Evolutionary conservation across 2,797 vertebrate species (phyloP).

Genomic region (Salmo trutta): DNA sequence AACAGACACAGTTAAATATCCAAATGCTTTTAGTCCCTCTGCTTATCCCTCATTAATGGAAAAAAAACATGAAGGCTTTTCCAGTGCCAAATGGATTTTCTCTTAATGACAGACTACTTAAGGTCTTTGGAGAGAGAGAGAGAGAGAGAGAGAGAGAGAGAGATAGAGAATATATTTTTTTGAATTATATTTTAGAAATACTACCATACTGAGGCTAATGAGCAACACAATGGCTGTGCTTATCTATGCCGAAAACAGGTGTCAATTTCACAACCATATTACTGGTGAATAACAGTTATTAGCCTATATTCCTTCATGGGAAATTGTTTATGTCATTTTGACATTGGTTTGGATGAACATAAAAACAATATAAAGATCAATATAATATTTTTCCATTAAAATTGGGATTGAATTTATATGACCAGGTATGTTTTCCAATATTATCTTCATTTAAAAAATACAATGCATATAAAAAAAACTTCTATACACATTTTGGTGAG

Average conservation of each 20-base stretch:
- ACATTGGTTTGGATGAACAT: background rate
- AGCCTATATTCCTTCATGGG: too few relatives aligned
- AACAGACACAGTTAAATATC: constrained; percentile 17
- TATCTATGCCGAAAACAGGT: too few relatives aligned
- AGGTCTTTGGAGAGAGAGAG: background rate
- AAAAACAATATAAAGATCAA: too few relatives aligned
- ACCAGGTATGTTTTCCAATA: background rate
- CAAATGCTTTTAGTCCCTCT: constrained; percentile 39
- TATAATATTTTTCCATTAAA: background rate
- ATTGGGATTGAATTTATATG: background rate
- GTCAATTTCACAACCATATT: too few relatives aligned
- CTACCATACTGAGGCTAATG: too few relatives aligned
- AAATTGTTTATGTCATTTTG: too few relatives aligned
- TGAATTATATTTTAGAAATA: too few relatives aligned
- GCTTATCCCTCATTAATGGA: constrained; percentile 38
- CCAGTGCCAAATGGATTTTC: constrained; percentile 34
- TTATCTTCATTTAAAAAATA: constrained; percentile 39
- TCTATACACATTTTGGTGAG: background rate
- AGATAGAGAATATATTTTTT: background rate
- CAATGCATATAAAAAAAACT: too few relatives aligned
- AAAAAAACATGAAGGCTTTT: constrained; percentile 4
- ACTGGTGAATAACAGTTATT: too few relatives aligned
- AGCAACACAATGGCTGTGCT: too few relatives aligned
- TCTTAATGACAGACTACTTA: constrained; percentile 5
- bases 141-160: too few relatives aligned